phyloP scores from a whole-genome alignment of 2,797 vertebrate genomes.

The Morelia viridis region DNA sequence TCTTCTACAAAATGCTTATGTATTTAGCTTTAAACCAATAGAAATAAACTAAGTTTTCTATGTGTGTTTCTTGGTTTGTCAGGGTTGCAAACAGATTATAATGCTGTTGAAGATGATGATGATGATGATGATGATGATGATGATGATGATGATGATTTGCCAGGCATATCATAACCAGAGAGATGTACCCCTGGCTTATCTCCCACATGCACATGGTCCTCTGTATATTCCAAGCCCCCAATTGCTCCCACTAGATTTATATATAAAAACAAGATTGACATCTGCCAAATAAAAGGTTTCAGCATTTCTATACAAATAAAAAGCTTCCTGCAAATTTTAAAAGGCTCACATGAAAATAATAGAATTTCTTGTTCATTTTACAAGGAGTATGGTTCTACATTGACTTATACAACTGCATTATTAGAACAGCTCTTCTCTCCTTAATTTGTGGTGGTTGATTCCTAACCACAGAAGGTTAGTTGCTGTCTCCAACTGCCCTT shows the following conservation, averaged over 20 bases:
- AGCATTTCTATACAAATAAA: neutral
- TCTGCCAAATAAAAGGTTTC: neutral
- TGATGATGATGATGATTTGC: neutral
- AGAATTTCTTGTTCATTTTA: neutral
- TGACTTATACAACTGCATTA: neutral
- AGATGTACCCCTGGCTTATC: neutral
- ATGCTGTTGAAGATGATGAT: no score
- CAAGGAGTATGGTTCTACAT: neutral
- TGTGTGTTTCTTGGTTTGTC: no score
- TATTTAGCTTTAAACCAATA: no score
- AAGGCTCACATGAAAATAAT: neutral
- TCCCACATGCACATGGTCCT: neutral
- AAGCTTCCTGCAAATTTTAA: neutral
- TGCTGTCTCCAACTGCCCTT: slow-evolving; percentile 25
- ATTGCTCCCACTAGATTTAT: neutral
- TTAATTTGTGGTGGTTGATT: neutral
- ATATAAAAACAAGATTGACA: neutral
- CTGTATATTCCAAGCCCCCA: neutral
- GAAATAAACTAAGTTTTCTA: no score
- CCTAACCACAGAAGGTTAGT: neutral
- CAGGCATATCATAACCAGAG: neutral
- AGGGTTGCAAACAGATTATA: no score
- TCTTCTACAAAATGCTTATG: no score
- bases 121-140: no score
- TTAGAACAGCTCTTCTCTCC: neutral